Evolutionary conservation across 2,797 vertebrate species (phyloP), one percentile per base, ranked within the genome.

Genomic region (Pipistrellus pygmaeus): DNA sequence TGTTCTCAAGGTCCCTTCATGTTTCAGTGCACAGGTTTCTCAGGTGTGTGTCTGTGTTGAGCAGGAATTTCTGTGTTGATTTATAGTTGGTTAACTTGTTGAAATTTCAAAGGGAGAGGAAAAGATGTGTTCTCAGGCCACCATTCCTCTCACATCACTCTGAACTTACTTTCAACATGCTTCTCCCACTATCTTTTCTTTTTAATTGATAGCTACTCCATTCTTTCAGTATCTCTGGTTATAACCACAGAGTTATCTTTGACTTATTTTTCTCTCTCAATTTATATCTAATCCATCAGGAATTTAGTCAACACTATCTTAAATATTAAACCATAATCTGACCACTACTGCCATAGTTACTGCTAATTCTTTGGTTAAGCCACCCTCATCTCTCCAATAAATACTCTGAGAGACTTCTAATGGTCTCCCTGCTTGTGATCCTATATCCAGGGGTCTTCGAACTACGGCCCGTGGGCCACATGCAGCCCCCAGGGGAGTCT

Each of bases 171-270:
- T 53, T 53, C 51, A 53, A 53, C 51, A 53, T 53, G 18, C 51
- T 53, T 51, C 48, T 48, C 11, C 13, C 13, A 48, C 46, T 48
- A 48, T 13, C 9, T 80, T 53, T 69, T 41, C 23, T 60, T 81
- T 60, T 84, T 11, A 23, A 8, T 21, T 32, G 8, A 62, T 9
- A 60, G 30, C 9, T 38, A n/a, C 20, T 48, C 44, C 13, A 4
- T 51, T 89, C 35, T 85, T 81, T 83, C 76, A 35, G 10, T 44
- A 46, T 71, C 69, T 73, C 30, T 89, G 46, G 27, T 27, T 21
- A 27, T 23, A 78, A 68, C 38, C 30, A 51, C 30, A 69, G 46
- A 69, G 55, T 48, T 85, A 55, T 77, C n/a, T 69, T 41, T 85
- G 30, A 77, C 38, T 32, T 23, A 75, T 21, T 73, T 75, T 72